phyloP scores from a whole-genome alignment of 2,113 vertebrate genomes.

The Ptyas mucosa region DNA sequence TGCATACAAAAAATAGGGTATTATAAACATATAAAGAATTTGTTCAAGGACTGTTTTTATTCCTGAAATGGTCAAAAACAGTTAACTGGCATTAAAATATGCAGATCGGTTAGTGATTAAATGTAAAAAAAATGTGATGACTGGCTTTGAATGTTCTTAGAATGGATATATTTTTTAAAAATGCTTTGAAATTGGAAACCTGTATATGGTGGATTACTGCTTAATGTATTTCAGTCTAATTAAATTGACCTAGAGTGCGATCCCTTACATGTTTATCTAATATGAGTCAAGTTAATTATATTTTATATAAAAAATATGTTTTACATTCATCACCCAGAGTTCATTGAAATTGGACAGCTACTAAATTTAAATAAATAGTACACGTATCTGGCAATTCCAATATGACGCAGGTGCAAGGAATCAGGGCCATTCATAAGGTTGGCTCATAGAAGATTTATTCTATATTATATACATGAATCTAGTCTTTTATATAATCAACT shows the following conservation, averaged over 20 bases:
- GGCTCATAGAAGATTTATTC: neutral
- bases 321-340: neutral
- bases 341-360: neutral
- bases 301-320: neutral
- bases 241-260: neutral
- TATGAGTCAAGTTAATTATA: neutral
- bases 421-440: neutral
- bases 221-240: neutral
- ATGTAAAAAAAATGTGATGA: neutral
- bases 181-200: neutral
- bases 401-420: neutral
- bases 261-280: neutral
- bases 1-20: neutral
- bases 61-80: neutral
- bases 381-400: neutral
- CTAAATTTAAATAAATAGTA: neutral
- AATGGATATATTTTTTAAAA: neutral
- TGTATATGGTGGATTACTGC: neutral
- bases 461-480: neutral
- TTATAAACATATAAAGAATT: conserved; percentile 21
- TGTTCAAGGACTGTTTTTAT: conserved; percentile 26
- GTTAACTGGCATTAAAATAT: neutral
- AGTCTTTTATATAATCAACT: neutral
- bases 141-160: neutral
- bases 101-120: neutral